Evolutionary conservation across 2,888 invertebrate species (phyloP).

Genomic region (Erebia aethiops): DNA sequence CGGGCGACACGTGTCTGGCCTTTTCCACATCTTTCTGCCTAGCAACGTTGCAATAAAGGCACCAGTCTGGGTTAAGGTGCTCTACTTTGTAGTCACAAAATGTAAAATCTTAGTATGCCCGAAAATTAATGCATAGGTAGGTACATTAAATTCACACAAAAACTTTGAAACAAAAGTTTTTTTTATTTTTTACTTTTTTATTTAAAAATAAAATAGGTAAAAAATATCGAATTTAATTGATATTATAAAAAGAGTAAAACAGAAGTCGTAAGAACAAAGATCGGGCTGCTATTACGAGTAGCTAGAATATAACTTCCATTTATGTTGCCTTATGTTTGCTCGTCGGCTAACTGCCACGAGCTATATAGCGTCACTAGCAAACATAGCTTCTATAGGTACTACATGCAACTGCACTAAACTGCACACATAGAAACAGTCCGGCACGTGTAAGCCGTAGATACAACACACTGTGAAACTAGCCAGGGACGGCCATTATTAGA

Average conservation of each 20-base stretch:
- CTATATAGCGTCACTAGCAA: slow-evolving; percentile 43
- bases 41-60: slow-evolving; percentile 3
- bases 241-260: background rate
- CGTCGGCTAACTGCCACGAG: slow-evolving; percentile 45
- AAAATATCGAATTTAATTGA: background rate
- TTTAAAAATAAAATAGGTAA: no score
- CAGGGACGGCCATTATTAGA: slow-evolving; percentile 45
- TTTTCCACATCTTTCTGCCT: slow-evolving; percentile 35
- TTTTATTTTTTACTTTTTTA: no score
- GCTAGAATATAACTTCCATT: slow-evolving; percentile 21
- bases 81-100: no score
- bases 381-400: slow-evolving; percentile 38
- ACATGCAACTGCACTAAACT: slow-evolving; percentile 47
- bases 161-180: background rate
- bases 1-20: slow-evolving; percentile 47
- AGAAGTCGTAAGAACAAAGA: background rate
- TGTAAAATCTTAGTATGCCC: background rate
- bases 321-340: slow-evolving; percentile 36
- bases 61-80: background rate
- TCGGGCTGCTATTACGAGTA: slow-evolving; percentile 1
- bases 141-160: background rate
- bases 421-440: slow-evolving; percentile 49
- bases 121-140: background rate
- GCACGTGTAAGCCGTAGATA: slow-evolving; percentile 56
- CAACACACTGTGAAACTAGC: slow-evolving; percentile 45